These are phyloP conservation scores for Lasiommata megera DNA, from an alignment of 2,888 invertebrate species.

Conservation along the genomic window DNA sequence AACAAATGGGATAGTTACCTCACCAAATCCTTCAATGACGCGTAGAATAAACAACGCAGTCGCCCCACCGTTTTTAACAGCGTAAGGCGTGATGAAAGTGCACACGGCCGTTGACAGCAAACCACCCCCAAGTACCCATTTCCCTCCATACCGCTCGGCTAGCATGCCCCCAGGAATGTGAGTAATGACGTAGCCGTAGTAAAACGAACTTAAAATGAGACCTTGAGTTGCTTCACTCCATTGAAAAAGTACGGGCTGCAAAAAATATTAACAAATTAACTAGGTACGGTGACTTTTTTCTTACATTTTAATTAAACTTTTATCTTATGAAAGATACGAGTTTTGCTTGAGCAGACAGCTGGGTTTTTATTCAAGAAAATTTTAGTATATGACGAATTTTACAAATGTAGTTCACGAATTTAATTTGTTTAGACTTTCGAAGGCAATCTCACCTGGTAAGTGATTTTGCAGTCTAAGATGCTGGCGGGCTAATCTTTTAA, in stretches of 20 bases:
- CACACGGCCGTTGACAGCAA: slow-evolving; percentile 90
- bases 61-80: slow-evolving; percentile 81
- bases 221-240: slow-evolving; percentile 89
- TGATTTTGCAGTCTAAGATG: too few species aligned
- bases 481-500: too few species aligned
- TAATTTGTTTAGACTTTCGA: too few species aligned
- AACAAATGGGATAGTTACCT: slow-evolving; percentile 78
- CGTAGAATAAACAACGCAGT: slow-evolving; percentile 79
- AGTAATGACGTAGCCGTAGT: slow-evolving; percentile 91
- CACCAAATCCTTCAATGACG: slow-evolving; percentile 82
- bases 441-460: too few species aligned
- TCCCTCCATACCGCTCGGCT: slow-evolving; percentile 91
- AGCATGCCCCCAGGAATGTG: slow-evolving; percentile 92
- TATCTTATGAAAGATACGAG: too few species aligned
- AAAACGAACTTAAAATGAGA: slow-evolving; percentile 89
- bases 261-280: slow-evolving; percentile 1
- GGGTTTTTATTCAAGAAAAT: too few species aligned
- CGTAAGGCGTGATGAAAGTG: slow-evolving; percentile 89
- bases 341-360: too few species aligned
- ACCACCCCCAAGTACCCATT: slow-evolving; percentile 90
- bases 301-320: too few species aligned
- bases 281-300: not conserved
- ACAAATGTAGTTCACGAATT: too few species aligned
- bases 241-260: slow-evolving; percentile 61
- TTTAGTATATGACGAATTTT: too few species aligned